Conservation (phyloP, 2,113 vertebrate genomes). For the Penelope pileata region DNA sequence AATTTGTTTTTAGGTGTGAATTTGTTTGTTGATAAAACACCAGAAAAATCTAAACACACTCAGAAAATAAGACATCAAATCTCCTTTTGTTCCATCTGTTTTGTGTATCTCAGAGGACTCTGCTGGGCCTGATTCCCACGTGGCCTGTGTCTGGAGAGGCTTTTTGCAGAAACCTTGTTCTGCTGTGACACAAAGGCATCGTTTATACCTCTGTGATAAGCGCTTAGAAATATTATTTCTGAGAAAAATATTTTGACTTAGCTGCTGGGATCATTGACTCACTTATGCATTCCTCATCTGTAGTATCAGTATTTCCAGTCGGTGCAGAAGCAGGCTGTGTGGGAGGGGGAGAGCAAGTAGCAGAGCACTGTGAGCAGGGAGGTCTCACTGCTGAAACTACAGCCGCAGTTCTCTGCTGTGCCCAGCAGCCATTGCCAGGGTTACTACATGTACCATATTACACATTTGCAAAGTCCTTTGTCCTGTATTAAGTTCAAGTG, state of each 20-base stretch:
- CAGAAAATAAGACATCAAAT: not conserved
- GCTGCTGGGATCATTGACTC: not conserved
- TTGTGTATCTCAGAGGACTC: not conserved
- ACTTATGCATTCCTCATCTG: not conserved
- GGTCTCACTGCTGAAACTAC: not conserved
- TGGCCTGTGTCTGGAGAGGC: not conserved
- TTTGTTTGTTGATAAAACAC: not conserved
- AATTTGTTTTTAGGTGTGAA: not conserved
- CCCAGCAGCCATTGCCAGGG: not conserved
- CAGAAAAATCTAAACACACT: not conserved
- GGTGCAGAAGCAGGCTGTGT: not conserved
- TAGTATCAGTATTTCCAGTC: not conserved
- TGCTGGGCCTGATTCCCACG: not conserved
- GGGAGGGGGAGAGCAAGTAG: not conserved
- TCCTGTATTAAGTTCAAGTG: not conserved
- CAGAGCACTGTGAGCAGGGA: not conserved
- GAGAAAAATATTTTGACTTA: not conserved
- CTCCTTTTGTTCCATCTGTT: not conserved
- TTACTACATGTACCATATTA: rapidly evolving
- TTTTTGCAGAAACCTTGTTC: not conserved
- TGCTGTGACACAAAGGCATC: no score
- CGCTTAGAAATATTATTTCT: not conserved
- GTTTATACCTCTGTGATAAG: not conserved
- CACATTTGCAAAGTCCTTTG: not conserved
- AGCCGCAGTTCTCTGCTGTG: not conserved